phyloP scores from a whole-genome alignment of 2,888 invertebrate genomes.

The Tubiluchus corallicola region DNA sequence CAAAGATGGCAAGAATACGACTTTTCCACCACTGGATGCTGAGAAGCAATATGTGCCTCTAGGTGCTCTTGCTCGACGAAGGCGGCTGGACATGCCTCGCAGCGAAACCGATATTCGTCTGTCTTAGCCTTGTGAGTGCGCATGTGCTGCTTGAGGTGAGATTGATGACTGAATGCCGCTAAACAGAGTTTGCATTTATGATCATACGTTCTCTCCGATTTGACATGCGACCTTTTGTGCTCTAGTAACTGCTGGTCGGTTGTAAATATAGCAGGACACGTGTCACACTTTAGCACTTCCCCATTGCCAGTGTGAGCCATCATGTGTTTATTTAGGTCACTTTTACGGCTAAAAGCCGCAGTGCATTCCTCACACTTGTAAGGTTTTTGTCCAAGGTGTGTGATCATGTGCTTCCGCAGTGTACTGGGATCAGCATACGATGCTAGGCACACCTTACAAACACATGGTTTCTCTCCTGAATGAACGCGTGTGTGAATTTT shows the following conservation, averaged over 20 bases:
- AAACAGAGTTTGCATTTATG: background rate
- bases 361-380: background rate
- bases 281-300: too few relatives aligned
- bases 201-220: background rate
- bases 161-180: background rate
- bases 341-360: background rate
- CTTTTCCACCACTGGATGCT: conserved; percentile 11
- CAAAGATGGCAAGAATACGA: conserved; percentile 20
- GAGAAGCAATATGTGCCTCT: too few relatives aligned
- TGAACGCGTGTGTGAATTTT: conserved; percentile 3
- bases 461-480: conserved; percentile 1
- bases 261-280: background rate
- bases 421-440: conserved; percentile 1
- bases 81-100: background rate
- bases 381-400: background rate
- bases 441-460: background rate
- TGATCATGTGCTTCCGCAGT: background rate
- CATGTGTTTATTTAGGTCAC: conserved; percentile 1
- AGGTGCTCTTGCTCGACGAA: background rate
- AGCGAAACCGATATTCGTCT: background rate
- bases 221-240: background rate
- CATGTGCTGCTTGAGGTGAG: background rate
- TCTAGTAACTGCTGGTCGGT: background rate
- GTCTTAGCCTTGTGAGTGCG: too few relatives aligned
- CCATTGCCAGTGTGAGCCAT: background rate